Conservation (phyloP, 2,797 vertebrate genomes). For the Lerista edwardsae region DNA sequence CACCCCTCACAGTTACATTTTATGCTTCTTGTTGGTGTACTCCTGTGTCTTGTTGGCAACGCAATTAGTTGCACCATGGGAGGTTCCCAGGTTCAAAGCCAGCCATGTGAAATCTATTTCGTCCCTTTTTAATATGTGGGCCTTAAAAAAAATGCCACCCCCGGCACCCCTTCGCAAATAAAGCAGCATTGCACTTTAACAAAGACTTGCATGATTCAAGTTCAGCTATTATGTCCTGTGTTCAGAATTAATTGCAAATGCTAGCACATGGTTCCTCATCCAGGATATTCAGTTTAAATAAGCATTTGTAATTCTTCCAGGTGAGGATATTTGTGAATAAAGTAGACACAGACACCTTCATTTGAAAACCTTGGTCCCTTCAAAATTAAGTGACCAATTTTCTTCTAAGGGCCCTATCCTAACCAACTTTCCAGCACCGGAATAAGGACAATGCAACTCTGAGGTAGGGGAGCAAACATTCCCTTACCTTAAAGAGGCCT, state of each 20-base stretch:
- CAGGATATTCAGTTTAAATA: background rate
- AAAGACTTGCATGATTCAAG: slow-evolving; percentile 41
- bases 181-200: slow-evolving; percentile 45
- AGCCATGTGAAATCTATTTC: slow-evolving; percentile 71
- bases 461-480: too few species aligned
- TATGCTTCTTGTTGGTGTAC: slow-evolving; percentile 70
- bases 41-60: slow-evolving; percentile 73
- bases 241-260: slow-evolving; percentile 12
- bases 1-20: slow-evolving; percentile 67
- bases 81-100: slow-evolving; percentile 77
- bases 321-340: background rate
- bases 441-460: too few species aligned
- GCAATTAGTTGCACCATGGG: slow-evolving; percentile 79
- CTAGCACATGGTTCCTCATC: background rate
- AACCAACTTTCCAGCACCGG: too few species aligned
- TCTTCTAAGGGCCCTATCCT: too few species aligned
- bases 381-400: background rate
- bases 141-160: slow-evolving; percentile 39
- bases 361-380: background rate
- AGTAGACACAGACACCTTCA: background rate
- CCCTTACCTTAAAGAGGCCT: too few species aligned
- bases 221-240: slow-evolving; percentile 41
- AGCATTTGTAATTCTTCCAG: background rate
- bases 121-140: slow-evolving; percentile 68
- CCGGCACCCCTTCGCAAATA: slow-evolving; percentile 42